Evolutionary conservation across 2,888 invertebrate species (phyloP).

Genomic region (Ectemnius cavifrons): DNA sequence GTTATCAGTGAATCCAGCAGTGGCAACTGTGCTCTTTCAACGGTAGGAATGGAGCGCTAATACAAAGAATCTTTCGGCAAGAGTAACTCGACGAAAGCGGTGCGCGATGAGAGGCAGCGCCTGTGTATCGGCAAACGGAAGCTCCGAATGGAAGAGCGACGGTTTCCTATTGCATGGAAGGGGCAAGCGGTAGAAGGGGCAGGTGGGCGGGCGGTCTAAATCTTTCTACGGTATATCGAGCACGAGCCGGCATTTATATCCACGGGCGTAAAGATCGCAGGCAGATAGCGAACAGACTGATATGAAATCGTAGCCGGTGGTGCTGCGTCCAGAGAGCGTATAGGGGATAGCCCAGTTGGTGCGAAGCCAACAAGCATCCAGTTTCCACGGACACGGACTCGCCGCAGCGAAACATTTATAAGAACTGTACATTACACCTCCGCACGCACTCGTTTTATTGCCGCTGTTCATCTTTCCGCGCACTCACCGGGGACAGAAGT

Average conservation of each 20-base stretch:
- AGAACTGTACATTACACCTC: conserved; percentile 67
- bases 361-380: conserved; percentile 63
- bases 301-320: conserved; percentile 42
- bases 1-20: too few species aligned
- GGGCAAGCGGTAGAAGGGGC: too few species aligned
- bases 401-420: conserved; percentile 71
- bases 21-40: too few species aligned
- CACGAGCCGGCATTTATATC: conserved; percentile 57
- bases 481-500: too few species aligned
- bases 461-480: conserved; percentile 64
- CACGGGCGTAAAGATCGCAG: conserved; percentile 64
- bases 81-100: too few species aligned
- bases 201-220: background rate
- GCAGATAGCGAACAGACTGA: conserved; percentile 57
- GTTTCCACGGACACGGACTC: conserved; percentile 60
- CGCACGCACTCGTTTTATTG: conserved; percentile 64
- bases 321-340: conserved; percentile 15
- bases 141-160: too few species aligned
- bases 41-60: too few species aligned
- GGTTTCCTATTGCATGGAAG: too few species aligned
- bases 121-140: too few species aligned
- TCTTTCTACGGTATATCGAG: conserved; percentile 19
- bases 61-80: too few species aligned
- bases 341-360: conserved; percentile 61
- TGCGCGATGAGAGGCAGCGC: too few species aligned